Base-by-base conservation (phyloP, 2,888 invertebrate genomes). In the Aproaerema taeniolella region DNA sequence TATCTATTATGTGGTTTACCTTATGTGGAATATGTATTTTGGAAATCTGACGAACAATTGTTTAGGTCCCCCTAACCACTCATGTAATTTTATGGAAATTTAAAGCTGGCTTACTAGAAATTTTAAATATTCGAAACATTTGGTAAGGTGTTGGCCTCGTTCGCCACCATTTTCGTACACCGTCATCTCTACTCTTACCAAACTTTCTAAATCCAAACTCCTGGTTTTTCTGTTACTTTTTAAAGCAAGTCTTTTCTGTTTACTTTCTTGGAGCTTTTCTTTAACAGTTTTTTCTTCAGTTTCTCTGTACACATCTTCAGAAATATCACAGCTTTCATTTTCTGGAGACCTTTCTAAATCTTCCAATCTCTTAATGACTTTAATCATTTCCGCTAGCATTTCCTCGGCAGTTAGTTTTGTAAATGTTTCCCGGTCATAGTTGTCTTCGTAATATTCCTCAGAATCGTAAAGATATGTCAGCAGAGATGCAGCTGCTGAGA, bases 401-500 rank as follows among this genome's bases (percentile, higher is more conserved):
- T 32, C 32, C 17, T 32, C 32, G 7, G 16, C 32, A 2, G 34
- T 34, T 34, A 14, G 34, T 34, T 34, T 24, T 12, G 9, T 34
- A 13, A 34, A 34, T 6, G 34, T 34, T 15, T 24, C 34, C 12
- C 8, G 34, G 34, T 34, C 34, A 25, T 25, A 34, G 38, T 38
- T 38, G 30, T 30, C 38, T 30, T 38, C 38, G 14, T 30, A 24
- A 31, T 38, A 30, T 17, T 38, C 38, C 31, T 36, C 36, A 20
- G 36, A 36, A 24, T 36, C 36, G 13, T 36, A 36, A 24, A 36
- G 36, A 28, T 36, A 38, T 14, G 38, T 38, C 38, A 38, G 38
- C 38, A 38, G 20, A 38, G 38, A 38, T 38, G 38, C 38, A 30
- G 31, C 30, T 31, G 38, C 31, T n/a, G n/a, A n/a, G 31, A 38